Conservation (phyloP, 2,113 vertebrate species). For the Cyanoliseus patagonus region DNA sequence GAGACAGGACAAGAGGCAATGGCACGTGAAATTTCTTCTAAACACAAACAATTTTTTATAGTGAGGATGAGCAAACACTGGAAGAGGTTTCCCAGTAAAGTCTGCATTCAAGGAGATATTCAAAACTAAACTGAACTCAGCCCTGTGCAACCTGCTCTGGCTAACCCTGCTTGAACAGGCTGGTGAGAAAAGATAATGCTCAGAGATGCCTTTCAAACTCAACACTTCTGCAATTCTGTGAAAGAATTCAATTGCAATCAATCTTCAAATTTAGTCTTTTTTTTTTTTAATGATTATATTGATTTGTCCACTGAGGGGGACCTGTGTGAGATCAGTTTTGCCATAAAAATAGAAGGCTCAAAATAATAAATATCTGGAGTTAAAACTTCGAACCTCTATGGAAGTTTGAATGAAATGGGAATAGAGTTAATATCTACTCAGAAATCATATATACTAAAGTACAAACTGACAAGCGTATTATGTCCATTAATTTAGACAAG, state of each 20-base stretch:
- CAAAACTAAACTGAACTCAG: rapidly evolving
- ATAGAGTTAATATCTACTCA: neutral
- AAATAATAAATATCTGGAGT: neutral
- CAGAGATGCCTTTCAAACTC: neutral
- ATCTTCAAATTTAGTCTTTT: neutral
- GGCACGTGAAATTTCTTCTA: neutral
- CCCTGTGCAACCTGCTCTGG: neutral
- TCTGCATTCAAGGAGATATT: neutral
- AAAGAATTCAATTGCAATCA: neutral
- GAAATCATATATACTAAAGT: neutral
- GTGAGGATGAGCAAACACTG: neutral
- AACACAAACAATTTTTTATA: neutral
- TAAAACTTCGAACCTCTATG: neutral
- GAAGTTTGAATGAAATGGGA: neutral
- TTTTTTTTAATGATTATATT: neutral
- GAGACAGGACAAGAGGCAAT: neutral
- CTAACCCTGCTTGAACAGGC: neutral
- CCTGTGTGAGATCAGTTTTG: neutral
- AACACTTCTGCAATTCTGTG: neutral
- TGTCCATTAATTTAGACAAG: neutral
- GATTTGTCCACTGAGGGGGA: neutral
- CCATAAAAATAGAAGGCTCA: neutral
- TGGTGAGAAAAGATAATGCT: neutral
- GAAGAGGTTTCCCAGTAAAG: neutral
- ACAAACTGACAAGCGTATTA: neutral